Base-by-base conservation (phyloP, 1,140 invertebrate species). In the Tribolium castaneum region DNA sequence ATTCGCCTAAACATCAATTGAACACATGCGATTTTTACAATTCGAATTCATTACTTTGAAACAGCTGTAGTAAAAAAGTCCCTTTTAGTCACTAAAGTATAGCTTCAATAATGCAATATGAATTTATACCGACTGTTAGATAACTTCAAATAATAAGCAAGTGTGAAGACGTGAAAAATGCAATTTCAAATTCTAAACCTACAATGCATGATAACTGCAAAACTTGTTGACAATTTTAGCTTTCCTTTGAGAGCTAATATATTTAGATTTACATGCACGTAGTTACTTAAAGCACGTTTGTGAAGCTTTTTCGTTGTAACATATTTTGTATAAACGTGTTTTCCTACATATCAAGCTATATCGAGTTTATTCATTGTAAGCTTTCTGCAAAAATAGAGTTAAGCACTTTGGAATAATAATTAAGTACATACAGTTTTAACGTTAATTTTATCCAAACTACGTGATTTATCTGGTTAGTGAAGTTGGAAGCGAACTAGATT, bases 401-500 rank as follows among this genome's bases (percentile, higher is more conserved):
- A 45, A 45, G 39, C n/a, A 45, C 39, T 45, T 45, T 45, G 9
- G 39, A n/a, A 45, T 45, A 45, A n/a, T 45, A 45, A 45, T 45
- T 45, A 45, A 45, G n/a, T 45, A 2, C 39, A 45, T 45, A 45
- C 39, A 45, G n/a, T 45, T 45, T 45, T 45, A 59, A 59, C 22
- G 54, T 25, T 59, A 22, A 30, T 59, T 56, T 59, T 59, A 59
- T 59, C 51, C 51, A 52, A 14, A 16, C 51, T 16, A 52, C 51
- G 51, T 52, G 51, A 52, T 14, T 52, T 19, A 52, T 52, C 16
- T 52, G 13, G 13, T 52, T 52, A 19, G 51, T 52, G 7, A 19
- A 52, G 51, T 52, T 59, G 19, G 54, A 19, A n/a, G 19, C 54
- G 19, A 59, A 59, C 54, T n/a, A 59, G 54, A 59, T 59, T 59